These are phyloP conservation scores for Liopterus haemorrhoidalis DNA, from an alignment of 2,888 invertebrate species.

Conservation along the genomic window DNA sequence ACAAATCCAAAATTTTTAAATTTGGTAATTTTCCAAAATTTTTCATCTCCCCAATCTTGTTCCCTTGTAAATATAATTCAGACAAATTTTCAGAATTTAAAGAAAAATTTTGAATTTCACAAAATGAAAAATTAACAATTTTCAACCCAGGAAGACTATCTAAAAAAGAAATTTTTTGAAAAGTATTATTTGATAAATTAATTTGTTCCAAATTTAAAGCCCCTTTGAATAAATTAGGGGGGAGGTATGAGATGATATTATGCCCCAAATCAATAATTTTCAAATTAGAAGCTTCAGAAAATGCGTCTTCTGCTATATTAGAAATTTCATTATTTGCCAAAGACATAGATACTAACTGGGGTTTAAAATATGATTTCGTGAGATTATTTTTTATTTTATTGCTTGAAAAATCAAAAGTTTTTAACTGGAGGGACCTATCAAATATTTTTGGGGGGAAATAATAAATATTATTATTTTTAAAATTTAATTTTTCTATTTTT, in stretches of 20 bases:
- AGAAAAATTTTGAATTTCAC: too few relatives aligned
- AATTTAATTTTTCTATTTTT: conserved; percentile 11
- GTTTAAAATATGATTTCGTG: too few relatives aligned
- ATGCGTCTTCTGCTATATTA: not conserved
- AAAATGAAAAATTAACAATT: too few relatives aligned
- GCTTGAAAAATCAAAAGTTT: conserved; percentile 9
- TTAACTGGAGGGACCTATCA: conserved; percentile 5
- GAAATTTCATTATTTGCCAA: conserved; percentile 8
- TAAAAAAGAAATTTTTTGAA: conserved; percentile 10
- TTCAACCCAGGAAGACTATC: too few relatives aligned
- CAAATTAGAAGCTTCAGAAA: conserved; percentile 2
- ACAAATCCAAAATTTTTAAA: conserved; percentile 15
- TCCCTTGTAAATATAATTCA: too few relatives aligned
- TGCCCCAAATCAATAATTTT: conserved; percentile 7
- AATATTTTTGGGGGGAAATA: conserved; percentile 7
- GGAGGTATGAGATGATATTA: conserved; percentile 7
- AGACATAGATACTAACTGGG: conserved; percentile 5
- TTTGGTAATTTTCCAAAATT: conserved; percentile 3
- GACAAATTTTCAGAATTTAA: too few relatives aligned
- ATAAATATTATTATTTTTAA: conserved; percentile 12
- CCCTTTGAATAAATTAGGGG: not conserved
- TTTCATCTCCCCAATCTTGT: too few relatives aligned
- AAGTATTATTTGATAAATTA: conserved; percentile 12
- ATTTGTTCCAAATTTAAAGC: conserved; percentile 5
- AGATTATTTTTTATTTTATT: conserved; percentile 14